phyloP scores from a whole-genome alignment of 1,140 invertebrate genomes.

The Ladona fulva region DNA sequence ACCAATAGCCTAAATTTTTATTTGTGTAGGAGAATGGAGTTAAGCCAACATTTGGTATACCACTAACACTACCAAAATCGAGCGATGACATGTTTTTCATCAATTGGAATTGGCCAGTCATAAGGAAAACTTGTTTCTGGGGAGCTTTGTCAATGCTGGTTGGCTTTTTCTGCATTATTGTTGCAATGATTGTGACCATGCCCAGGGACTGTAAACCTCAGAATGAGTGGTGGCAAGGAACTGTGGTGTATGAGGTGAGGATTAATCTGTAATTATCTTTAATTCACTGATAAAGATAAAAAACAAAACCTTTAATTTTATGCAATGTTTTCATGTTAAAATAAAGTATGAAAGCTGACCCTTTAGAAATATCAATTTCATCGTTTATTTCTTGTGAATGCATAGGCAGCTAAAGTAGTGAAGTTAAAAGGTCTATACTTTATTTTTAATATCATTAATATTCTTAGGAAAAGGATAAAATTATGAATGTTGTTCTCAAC shows the following conservation, averaged over 20 bases:
- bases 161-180: constrained; percentile 57
- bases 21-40: constrained; percentile 42
- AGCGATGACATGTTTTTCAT: constrained; percentile 56
- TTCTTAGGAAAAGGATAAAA: no score
- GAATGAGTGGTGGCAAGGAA: constrained; percentile 69
- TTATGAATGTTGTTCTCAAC: no score
- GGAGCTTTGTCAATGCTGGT: constrained; percentile 54
- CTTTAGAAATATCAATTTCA: no score
- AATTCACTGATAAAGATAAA: no score
- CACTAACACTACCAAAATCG: constrained; percentile 46
- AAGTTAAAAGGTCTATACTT: no score
- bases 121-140: constrained; percentile 61
- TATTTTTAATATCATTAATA: no score
- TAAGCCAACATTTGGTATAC: constrained; percentile 41
- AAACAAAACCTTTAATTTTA: no score
- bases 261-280: background rate
- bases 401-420: no score
- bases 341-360: no score
- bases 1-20: constrained; percentile 20
- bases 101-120: constrained; percentile 70
- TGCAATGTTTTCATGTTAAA: no score
- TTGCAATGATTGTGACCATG: constrained; percentile 57
- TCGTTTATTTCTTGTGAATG: no score
- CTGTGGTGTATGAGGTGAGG: constrained; percentile 58
- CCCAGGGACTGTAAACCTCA: constrained; percentile 59